These are phyloP conservation scores for Mugil cephalus DNA, from an alignment of 2,113 vertebrate species.

Conservation along the genomic window DNA sequence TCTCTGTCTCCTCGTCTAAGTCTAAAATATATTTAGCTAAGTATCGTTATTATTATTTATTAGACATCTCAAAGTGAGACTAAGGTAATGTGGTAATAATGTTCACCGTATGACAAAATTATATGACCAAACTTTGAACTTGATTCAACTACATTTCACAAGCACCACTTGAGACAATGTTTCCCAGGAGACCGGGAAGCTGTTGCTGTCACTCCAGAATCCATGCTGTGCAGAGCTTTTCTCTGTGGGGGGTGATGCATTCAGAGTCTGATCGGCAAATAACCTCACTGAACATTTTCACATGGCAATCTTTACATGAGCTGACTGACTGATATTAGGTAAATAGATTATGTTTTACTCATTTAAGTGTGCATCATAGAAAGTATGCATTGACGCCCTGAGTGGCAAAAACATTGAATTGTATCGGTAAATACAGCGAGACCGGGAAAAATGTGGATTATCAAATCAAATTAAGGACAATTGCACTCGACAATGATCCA, in stretches of 20 bases:
- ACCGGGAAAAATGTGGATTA: too few species aligned
- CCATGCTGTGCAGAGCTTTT: neutral
- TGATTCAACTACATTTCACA: conserved; percentile 16
- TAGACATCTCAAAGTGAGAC: too few species aligned
- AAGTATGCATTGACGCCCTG: too few species aligned
- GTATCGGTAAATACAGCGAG: too few species aligned
- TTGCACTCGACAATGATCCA: too few species aligned
- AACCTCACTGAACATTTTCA: neutral
- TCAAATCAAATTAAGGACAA: too few species aligned
- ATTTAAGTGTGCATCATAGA: too few species aligned
- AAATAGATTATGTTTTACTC: too few species aligned
- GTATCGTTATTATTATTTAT: too few species aligned
- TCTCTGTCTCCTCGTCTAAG: neutral
- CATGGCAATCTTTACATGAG: neutral
- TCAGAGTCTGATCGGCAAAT: conserved; percentile 8
- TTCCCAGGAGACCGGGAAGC: neutral
- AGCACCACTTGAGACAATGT: neutral
- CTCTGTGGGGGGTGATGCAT: neutral
- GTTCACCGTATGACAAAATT: neutral
- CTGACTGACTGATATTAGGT: neutral
- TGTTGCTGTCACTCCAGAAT: conserved; percentile 7
- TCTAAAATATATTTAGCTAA: neutral
- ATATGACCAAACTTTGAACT: neutral
- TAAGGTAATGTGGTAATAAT: neutral
- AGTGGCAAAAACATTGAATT: too few species aligned